phyloP scores from a whole-genome alignment of 2,797 vertebrate species.

The Tamandua tetradactyla region DNA sequence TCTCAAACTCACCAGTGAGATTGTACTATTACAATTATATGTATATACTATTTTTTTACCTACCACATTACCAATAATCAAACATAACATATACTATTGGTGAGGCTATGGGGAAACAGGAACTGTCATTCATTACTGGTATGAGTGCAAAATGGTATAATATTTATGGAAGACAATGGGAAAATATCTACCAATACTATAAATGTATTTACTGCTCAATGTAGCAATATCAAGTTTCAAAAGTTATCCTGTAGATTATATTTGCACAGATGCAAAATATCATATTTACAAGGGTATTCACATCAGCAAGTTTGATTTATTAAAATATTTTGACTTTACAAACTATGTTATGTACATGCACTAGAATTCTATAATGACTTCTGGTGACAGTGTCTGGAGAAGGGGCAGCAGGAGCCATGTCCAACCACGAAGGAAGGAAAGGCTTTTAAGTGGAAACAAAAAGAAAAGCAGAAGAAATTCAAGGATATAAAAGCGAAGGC shows the following conservation, averaged over 20 bases:
- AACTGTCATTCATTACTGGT: neutral
- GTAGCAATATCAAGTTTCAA: neutral
- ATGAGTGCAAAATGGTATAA: neutral
- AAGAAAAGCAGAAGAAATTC: too few species aligned
- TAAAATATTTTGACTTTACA: slow-evolving; percentile 1
- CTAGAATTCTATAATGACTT: neutral
- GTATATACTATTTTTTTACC: neutral
- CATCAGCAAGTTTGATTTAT: neutral
- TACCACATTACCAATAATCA: neutral
- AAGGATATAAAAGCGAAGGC: too few species aligned
- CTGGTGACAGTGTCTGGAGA: too few species aligned
- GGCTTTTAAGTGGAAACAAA: too few species aligned
- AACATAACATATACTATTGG: neutral
- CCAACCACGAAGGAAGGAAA: too few species aligned
- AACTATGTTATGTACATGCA: neutral
- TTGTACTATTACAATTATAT: neutral
- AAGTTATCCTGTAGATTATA: neutral
- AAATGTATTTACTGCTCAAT: neutral
- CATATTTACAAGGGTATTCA: neutral
- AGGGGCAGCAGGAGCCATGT: too few species aligned
- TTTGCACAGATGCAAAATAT: neutral
- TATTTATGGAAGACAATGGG: neutral
- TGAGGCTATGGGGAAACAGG: neutral
- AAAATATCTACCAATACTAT: neutral
- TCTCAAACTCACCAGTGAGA: neutral